A percentile compares a stretch with the other conserved stretches of the same genome.
Conservation (phyloP, 2,888 invertebrate species). For the Drosophila seclusa region DNA sequence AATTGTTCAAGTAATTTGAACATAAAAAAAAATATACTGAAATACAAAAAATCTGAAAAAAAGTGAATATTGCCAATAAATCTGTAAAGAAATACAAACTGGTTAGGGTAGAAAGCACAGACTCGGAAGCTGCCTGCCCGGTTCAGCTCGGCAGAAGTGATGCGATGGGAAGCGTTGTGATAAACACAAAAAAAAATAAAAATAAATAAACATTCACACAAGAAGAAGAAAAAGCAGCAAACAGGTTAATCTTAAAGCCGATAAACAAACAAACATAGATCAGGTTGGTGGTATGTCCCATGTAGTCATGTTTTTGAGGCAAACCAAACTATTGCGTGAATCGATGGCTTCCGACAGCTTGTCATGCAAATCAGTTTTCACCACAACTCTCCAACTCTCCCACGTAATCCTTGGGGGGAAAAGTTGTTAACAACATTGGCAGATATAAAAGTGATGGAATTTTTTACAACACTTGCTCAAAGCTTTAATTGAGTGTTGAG, state of each 20-base stretch:
- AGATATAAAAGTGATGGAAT: conserved; percentile 22
- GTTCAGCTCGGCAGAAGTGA: conserved; percentile 21
- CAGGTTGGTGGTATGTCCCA: conserved; percentile 29
- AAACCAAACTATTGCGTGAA: conserved; percentile 67
- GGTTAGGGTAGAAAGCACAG: conserved; percentile 73
- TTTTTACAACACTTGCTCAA: conserved; percentile 20
- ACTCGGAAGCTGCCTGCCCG: conserved; percentile 50
- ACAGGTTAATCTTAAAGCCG: conserved; percentile 46
- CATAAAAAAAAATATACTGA: conserved; percentile 27
- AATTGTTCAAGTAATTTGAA: conserved; percentile 68
- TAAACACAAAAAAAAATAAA: conserved; percentile 27
- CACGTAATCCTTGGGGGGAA: conserved; percentile 25
- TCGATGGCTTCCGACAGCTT: conserved; percentile 69
- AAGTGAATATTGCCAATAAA: conserved; percentile 76
- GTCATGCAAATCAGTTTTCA: conserved; percentile 72
- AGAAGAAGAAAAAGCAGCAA: conserved; percentile 22
- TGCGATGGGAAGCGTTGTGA: conserved; percentile 25
- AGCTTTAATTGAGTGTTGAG: conserved; percentile 1
- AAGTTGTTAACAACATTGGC: conserved; percentile 33
- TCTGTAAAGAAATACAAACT: conserved; percentile 59
- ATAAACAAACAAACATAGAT: conserved; percentile 44
- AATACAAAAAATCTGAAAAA: conserved; percentile 37
- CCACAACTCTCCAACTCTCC: conserved; percentile 4
- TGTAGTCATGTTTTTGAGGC: conserved; percentile 47
- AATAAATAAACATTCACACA: background rate